Percentiles rank a stretch among this genome's conserved stretches.
These are phyloP conservation scores for Chelonoidis abingdonii DNA, from an alignment of 2,113 vertebrate species.

Conservation along the genomic window DNA sequence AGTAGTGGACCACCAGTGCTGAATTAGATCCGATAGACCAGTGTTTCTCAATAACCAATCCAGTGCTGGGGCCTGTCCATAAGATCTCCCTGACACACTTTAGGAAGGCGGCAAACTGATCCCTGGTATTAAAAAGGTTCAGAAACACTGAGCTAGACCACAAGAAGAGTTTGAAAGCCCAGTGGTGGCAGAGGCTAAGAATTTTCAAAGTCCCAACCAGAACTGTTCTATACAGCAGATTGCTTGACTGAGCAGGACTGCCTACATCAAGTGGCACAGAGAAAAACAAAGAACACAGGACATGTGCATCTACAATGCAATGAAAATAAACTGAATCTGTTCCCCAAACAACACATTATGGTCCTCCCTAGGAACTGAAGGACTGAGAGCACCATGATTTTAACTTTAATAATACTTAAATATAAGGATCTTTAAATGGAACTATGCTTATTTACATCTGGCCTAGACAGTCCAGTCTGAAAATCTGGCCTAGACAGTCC, in stretches of 20 bases:
- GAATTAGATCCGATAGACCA: not conserved
- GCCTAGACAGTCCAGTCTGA: not conserved
- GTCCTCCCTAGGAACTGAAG: not conserved
- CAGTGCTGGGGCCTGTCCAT: not conserved
- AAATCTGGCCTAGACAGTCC: not conserved
- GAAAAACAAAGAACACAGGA: accelerated
- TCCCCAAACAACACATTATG: not conserved
- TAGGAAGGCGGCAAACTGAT: not conserved
- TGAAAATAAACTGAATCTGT: not conserved
- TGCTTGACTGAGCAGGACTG: not conserved
- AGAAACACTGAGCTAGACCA: not conserved
- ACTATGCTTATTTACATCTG: not conserved
- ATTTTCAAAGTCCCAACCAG: not conserved
- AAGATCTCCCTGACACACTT: not conserved
- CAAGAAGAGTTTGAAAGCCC: not conserved
- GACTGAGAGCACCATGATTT: not conserved
- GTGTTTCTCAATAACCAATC: not conserved
- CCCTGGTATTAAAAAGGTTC: not conserved
- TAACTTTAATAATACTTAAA: not conserved
- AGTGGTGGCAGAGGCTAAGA: not conserved
- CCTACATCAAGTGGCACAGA: not conserved
- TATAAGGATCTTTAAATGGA: not conserved
- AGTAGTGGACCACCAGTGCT: not conserved
- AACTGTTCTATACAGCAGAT: not conserved
- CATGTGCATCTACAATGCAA: not conserved